phyloP scores from a whole-genome alignment of 2,888 invertebrate genomes.

The Pyrrhosoma nymphula region DNA sequence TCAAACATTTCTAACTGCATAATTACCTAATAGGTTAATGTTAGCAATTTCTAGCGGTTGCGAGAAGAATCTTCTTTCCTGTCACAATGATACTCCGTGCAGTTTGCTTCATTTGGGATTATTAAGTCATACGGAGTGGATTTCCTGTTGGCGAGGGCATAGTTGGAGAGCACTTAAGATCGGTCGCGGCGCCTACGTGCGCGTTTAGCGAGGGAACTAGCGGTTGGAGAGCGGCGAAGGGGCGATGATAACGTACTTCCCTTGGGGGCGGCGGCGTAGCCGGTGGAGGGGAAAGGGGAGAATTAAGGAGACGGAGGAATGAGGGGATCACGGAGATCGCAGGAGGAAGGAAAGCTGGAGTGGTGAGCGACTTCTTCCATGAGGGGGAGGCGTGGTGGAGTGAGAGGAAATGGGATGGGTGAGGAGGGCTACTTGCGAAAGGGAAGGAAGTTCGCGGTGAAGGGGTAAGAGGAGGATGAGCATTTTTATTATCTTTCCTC shows the following conservation, averaged over 20 bases:
- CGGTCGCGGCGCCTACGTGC: not conserved
- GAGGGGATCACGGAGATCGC: no score
- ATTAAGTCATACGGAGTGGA: not conserved
- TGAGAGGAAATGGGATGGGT: no score
- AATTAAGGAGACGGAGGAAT: no score
- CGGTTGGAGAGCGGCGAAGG: not conserved
- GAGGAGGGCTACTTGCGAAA: no score
- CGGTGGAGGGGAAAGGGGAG: no score
- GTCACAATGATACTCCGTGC: not conserved
- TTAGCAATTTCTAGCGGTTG: not conserved
- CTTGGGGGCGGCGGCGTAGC: not conserved
- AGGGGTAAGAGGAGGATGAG: not conserved
- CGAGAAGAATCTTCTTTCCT: not conserved
- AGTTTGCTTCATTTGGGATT: not conserved
- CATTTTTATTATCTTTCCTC: no score
- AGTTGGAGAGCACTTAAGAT: conserved; percentile 10
- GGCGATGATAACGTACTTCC: not conserved
- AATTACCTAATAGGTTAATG: not conserved
- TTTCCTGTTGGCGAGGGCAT: not conserved
- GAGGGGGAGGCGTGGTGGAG: no score
- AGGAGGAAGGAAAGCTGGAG: no score
- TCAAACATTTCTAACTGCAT: not conserved
- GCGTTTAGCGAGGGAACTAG: not conserved
- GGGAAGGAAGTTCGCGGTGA: no score
- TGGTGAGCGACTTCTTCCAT: no score